Conservation (phyloP, 2,888 invertebrate genomes). For the Dicranocentrus wangi region DNA sequence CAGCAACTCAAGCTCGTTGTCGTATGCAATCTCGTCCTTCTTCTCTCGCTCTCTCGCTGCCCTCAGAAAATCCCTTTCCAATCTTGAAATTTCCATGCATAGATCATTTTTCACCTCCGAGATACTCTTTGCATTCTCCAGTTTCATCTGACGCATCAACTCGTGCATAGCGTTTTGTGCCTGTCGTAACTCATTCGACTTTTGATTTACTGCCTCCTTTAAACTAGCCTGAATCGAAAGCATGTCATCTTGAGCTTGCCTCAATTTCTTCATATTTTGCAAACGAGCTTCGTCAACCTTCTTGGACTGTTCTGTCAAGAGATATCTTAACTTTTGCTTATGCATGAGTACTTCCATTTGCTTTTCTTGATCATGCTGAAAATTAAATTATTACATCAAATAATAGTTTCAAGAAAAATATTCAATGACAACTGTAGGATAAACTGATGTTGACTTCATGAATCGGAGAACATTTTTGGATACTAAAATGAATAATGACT, state of each 20-base stretch:
- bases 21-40: constrained; percentile 74
- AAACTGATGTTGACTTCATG: too few relatives aligned
- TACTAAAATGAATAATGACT: not conserved
- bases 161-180: constrained; percentile 61
- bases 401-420: constrained; percentile 1
- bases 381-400: not conserved
- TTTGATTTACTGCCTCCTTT: constrained; percentile 56
- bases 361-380: constrained; percentile 85
- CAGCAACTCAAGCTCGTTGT: constrained; percentile 85
- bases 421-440: too few relatives aligned
- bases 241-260: constrained; percentile 67
- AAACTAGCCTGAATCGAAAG: constrained; percentile 58
- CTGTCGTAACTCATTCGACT: constrained; percentile 62
- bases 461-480: not conserved
- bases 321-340: constrained; percentile 81
- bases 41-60: constrained; percentile 78
- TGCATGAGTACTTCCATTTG: constrained; percentile 90
- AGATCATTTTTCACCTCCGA: constrained; percentile 80
- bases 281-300: constrained; percentile 66
- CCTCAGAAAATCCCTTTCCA: constrained; percentile 83
- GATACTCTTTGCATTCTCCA: constrained; percentile 77
- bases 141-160: constrained; percentile 63
- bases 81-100: constrained; percentile 81
- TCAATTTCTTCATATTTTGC: constrained; percentile 67
- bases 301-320: constrained; percentile 69